Evolutionary conservation across 2,797 vertebrate species (phyloP).

Genomic region (Hemibagrus guttatus): DNA sequence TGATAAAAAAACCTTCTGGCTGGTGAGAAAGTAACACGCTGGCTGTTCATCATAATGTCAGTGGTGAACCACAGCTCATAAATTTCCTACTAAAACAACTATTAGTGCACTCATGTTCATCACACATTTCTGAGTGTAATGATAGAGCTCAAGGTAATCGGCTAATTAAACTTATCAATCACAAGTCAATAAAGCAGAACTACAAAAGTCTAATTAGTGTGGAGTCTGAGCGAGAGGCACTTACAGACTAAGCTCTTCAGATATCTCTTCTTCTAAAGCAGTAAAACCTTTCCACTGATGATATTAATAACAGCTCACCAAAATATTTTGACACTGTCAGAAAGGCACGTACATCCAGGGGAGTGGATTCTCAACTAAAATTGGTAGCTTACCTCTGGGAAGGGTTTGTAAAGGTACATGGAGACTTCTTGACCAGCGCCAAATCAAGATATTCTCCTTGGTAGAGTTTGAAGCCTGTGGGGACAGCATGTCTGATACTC

Average conservation of each 20-base stretch:
- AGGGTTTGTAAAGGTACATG: neutral
- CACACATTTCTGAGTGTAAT: slow-evolving; percentile 14
- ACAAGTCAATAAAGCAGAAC: slow-evolving; percentile 36
- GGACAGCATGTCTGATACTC: neutral
- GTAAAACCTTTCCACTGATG: neutral
- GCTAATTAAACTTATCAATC: slow-evolving; percentile 54
- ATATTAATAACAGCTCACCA: neutral
- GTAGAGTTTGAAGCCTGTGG: neutral
- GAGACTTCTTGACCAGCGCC: neutral
- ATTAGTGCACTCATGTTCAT: slow-evolving; percentile 7
- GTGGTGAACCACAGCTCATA: slow-evolving; percentile 7
- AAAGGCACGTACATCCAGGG: neutral
- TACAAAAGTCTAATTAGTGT: slow-evolving; percentile 21
- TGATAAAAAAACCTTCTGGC: neutral
- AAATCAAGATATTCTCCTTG: neutral
- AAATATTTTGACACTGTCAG: neutral
- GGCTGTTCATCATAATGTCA: neutral
- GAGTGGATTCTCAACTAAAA: neutral
- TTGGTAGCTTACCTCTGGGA: neutral
- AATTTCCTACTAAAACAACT: slow-evolving; percentile 16
- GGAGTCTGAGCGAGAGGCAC: slow-evolving; percentile 2
- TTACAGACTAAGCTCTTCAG: neutral
- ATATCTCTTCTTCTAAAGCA: slow-evolving; percentile 1
- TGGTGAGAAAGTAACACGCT: neutral
- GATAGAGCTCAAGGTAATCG: slow-evolving; percentile 26